Conservation (phyloP, 2,113 vertebrate species). For the Labeo rohita region DNA sequence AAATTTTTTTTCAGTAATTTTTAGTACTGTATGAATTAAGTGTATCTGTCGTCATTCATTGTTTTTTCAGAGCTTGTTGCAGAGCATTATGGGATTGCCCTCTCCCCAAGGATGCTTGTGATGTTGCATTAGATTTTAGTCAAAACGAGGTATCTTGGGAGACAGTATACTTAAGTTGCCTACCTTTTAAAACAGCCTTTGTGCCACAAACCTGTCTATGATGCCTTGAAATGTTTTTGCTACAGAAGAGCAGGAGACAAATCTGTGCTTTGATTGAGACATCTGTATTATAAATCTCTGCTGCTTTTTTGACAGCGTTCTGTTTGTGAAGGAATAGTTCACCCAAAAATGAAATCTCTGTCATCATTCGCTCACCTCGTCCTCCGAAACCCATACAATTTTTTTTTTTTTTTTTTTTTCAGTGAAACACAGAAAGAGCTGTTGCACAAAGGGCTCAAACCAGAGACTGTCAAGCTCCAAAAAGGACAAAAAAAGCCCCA, state of each 20-base stretch:
- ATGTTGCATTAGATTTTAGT: neutral
- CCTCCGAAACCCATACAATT: neutral
- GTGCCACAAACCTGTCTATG: neutral
- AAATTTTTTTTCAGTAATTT: neutral
- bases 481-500: neutral
- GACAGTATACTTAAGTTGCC: neutral
- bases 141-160: neutral
- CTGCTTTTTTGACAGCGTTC: neutral
- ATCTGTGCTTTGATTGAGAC: slow-evolving; percentile 10
- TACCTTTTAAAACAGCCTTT: neutral
- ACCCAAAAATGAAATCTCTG: neutral
- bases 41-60: neutral
- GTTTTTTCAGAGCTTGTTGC: neutral
- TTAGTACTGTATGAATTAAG: neutral
- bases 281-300: neutral
- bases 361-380: slow-evolving; percentile 1
- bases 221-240: neutral
- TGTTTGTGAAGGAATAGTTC: neutral
- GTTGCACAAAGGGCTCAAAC: neutral
- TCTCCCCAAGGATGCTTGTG: neutral
- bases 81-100: neutral
- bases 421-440: neutral
- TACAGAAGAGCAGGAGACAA: neutral
- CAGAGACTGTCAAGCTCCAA: neutral
- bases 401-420: slow-evolving; percentile 3